phyloP scores from a whole-genome alignment of 2,113 vertebrate genomes.

The Pteronura brasiliensis region DNA sequence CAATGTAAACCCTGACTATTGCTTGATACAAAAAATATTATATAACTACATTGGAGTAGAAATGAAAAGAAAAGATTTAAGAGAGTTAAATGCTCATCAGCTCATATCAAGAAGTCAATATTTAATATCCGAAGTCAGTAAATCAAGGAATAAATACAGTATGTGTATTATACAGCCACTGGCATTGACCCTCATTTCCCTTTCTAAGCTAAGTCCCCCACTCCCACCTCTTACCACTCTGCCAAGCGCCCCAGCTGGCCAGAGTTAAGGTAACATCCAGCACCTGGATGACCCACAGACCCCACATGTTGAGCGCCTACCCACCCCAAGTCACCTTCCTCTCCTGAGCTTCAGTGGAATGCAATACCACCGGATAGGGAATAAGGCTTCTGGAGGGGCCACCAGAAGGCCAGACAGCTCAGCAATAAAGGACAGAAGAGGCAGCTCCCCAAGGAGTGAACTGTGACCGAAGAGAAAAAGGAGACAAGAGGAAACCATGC shows the following conservation, averaged over 20 bases:
- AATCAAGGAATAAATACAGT: neutral
- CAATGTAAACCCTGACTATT: neutral
- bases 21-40: neutral
- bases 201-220: neutral
- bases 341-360: neutral
- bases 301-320: neutral
- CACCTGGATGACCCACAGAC: neutral
- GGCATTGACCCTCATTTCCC: neutral
- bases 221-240: neutral
- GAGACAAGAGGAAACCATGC: neutral
- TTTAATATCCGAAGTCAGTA: neutral
- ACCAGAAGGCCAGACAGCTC: neutral
- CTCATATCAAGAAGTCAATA: neutral
- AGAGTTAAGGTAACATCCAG: neutral
- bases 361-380: fast-evolving
- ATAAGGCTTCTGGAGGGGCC: neutral
- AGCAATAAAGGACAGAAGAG: neutral
- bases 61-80: neutral
- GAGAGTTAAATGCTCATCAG: neutral
- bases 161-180: neutral
- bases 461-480: neutral
- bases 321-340: neutral
- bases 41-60: neutral
- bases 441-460: neutral
- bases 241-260: neutral